A percentile compares a stretch with the other conserved stretches of the same genome.
Evolutionary conservation across 64 coral and sea anemone genomes (phyloP).

Genomic region (Exaiptasia diaphana): DNA sequence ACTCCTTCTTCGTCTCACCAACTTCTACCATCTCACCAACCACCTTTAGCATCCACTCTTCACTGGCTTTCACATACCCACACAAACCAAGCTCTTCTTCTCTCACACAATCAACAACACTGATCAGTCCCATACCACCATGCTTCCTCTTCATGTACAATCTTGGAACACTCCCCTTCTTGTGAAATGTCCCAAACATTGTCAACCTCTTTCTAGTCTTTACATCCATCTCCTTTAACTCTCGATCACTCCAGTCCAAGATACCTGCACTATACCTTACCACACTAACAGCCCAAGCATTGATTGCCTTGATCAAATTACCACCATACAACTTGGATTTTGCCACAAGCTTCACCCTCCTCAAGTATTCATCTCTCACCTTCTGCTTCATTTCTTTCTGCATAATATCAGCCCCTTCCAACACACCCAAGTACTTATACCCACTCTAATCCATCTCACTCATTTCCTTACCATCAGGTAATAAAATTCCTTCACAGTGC

Average conservation of each 20-base stretch:
- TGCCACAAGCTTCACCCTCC: neutral
- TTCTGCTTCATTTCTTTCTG: neutral
- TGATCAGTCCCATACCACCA: neutral
- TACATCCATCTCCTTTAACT: neutral
- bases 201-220: neutral
- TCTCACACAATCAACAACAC: neutral
- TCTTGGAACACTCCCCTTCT: neutral
- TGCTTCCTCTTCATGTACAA: neutral
- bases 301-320: neutral
- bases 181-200: neutral
- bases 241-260: neutral
- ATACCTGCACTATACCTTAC: slow-evolving; percentile 1
- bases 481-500: neutral
- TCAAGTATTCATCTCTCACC: neutral
- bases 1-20: too few species aligned
- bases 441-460: neutral
- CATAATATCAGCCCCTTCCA: neutral
- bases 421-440: slow-evolving; percentile 7
- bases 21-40: too few species aligned
- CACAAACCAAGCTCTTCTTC: neutral
- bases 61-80: too few species aligned
- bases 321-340: neutral
- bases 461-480: neutral
- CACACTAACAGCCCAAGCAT: neutral
- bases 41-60: too few species aligned